Conservation (phyloP, 1,140 invertebrate genomes). For the Lamellibrachia luymesi region DNA sequence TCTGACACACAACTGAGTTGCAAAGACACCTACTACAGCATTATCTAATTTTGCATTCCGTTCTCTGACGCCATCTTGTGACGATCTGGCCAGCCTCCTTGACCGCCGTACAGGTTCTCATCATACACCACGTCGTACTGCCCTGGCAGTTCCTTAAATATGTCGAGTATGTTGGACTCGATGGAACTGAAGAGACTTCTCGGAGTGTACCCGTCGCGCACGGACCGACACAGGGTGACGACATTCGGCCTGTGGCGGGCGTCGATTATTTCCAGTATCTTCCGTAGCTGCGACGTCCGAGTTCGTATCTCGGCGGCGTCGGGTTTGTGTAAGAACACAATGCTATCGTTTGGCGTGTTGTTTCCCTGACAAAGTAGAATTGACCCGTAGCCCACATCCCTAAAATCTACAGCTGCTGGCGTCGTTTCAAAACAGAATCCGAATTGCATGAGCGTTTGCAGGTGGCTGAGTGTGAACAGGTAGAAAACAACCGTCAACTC, state of each 20-base stretch:
- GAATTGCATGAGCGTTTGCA: slow-evolving; percentile 27
- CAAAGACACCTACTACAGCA: too few relatives aligned
- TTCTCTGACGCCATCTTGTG: background rate
- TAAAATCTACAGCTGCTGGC: slow-evolving; percentile 29
- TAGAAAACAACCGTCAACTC: background rate
- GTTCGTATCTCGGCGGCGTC: slow-evolving; percentile 30
- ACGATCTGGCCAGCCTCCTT: slow-evolving; percentile 35
- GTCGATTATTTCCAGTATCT: slow-evolving; percentile 25
- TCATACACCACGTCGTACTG: slow-evolving; percentile 34
- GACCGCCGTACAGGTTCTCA: slow-evolving; percentile 42
- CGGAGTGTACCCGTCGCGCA: slow-evolving; percentile 44
- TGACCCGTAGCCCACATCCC: background rate
- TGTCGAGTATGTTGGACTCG: slow-evolving; percentile 30
- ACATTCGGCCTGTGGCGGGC: slow-evolving; percentile 16
- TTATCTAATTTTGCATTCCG: too few relatives aligned
- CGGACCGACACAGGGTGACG: slow-evolving; percentile 42
- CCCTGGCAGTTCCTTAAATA: slow-evolving; percentile 3
- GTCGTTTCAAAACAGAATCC: slow-evolving; percentile 39
- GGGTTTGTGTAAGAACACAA: slow-evolving; percentile 36
- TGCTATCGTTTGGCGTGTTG: slow-evolving; percentile 35
- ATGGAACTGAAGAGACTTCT: slow-evolving; percentile 30
- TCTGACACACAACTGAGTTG: too few relatives aligned
- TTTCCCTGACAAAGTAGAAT: slow-evolving; percentile 37
- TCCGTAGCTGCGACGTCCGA: slow-evolving; percentile 27
- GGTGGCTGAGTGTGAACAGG: background rate